A percentile compares a stretch with the other conserved stretches of the same genome.
phyloP scores from a whole-genome alignment of 1,140 invertebrate genomes.

The Polypedilum pembai region DNA sequence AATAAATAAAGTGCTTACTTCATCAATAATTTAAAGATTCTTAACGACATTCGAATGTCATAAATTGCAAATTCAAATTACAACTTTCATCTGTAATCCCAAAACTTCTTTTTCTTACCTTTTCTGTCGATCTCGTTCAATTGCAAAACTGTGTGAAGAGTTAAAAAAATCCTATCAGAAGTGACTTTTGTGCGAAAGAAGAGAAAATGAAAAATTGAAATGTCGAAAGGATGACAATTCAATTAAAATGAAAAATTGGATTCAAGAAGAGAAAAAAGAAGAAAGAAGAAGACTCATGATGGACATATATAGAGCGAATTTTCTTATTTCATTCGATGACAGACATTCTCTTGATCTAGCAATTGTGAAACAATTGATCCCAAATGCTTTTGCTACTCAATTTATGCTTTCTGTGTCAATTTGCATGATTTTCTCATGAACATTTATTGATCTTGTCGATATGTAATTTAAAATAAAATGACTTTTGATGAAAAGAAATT shows the following conservation, averaged over 20 bases:
- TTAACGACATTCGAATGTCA: background rate
- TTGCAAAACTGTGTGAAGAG: no score
- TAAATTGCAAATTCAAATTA: background rate
- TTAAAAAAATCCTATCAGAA: no score
- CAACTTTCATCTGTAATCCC: no score
- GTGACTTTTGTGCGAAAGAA: no score
- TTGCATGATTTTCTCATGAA: conserved; percentile 1
- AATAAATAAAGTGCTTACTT: background rate
- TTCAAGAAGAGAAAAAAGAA: background rate
- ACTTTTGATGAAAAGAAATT: no score
- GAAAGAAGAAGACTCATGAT: background rate
- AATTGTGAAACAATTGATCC: background rate
- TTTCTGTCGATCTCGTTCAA: no score
- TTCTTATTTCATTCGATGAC: background rate
- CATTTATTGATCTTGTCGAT: no score
- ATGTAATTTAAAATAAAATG: no score
- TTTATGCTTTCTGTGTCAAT: background rate
- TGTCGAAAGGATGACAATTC: conserved; percentile 11
- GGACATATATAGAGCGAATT: background rate
- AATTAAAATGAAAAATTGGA: conserved; percentile 20
- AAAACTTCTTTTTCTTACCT: no score
- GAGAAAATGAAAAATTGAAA: conserved; percentile 19
- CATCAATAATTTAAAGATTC: background rate
- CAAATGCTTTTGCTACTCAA: background rate
- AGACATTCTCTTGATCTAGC: background rate